Base-by-base conservation (phyloP, 2,797 vertebrate species). In the Silurus lanzhouensis region DNA sequence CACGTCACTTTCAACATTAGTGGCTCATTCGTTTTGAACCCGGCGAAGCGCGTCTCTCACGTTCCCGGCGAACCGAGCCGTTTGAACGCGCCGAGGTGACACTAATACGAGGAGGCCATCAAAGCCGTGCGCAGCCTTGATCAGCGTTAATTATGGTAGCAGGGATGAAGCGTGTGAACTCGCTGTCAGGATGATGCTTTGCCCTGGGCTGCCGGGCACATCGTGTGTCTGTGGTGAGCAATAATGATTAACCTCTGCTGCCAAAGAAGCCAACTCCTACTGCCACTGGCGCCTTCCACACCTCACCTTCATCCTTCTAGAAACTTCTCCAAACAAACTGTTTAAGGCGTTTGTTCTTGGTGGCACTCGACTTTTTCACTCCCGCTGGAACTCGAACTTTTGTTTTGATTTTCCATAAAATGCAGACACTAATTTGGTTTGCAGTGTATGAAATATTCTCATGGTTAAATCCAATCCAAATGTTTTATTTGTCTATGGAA, bases 11-110 rank as follows among this genome's bases (percentile, higher is more conserved):
- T 88, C 71, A 87, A 79, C 83, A 83, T 82, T 93, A 89, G 64
- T 83, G 67, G 60, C 77, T 85, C 81, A 94, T 95, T 95, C 92
- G 91, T 93, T 93, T 90, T 93, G 92, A 95, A 91, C 87, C 89
- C 84, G 87, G 91, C 89, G 86, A 87, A 84, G 83, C 57, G 80
- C 75, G 63, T 81, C 57, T 79, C 83, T 87, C 38, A 46, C 66
- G 80, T 58, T 85, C 72, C 58, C 67, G 48, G 67, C 83, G 63
- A 86, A 83, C 87, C 46, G 74, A 60, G 72, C 58, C 60, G 82
- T 89, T 87, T 88, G 90, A 91, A 89, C 86, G 48, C 85, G 86
- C 81, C 85, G 80, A 87, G 85, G 87, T 91, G 88, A 90, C 89
- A 90, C 87, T 89, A 90, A 91, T 91, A 87, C 85, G 88, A 88